A percentile compares a stretch with the other conserved stretches of the same genome.
phyloP scores from a whole-genome alignment of 2,888 invertebrate species.

The Spialia ferax region DNA sequence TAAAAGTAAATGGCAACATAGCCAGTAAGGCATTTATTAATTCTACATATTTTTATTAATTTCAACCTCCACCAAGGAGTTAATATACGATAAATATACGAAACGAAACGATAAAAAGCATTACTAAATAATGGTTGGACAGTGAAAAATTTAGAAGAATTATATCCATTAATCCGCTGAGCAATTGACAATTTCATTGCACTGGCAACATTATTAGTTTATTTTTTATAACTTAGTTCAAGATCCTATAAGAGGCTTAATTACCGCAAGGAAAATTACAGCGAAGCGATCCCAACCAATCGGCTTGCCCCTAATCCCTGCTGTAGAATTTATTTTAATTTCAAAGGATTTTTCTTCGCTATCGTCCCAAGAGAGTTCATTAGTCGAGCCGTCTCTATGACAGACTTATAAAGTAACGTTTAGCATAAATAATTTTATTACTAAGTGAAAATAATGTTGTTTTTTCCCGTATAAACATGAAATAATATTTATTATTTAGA shows the following conservation, averaged over 20 bases:
- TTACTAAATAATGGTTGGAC: too few species aligned
- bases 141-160: too few species aligned
- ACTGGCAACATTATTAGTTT: slow-evolving; percentile 18
- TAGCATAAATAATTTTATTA: not conserved
- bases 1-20: too few species aligned
- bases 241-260: slow-evolving; percentile 36
- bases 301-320: slow-evolving; percentile 63
- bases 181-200: not conserved
- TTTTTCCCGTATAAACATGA: too few species aligned
- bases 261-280: slow-evolving; percentile 32
- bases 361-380: slow-evolving; percentile 69
- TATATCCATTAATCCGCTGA: too few species aligned
- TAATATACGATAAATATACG: too few species aligned
- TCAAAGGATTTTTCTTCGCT: slow-evolving; percentile 63
- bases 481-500: too few species aligned
- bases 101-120: too few species aligned
- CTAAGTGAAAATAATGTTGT: too few species aligned
- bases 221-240: slow-evolving; percentile 17
- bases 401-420: slow-evolving; percentile 1
- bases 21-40: too few species aligned
- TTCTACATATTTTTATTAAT: too few species aligned
- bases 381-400: slow-evolving; percentile 50
- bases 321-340: slow-evolving; percentile 71
- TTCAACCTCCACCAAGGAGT: too few species aligned
- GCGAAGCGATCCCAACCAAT: slow-evolving; percentile 39